These are phyloP conservation scores for Tragelaphus strepsiceros DNA, from an alignment of 2,113 vertebrate genomes.

Conservation along the genomic window DNA sequence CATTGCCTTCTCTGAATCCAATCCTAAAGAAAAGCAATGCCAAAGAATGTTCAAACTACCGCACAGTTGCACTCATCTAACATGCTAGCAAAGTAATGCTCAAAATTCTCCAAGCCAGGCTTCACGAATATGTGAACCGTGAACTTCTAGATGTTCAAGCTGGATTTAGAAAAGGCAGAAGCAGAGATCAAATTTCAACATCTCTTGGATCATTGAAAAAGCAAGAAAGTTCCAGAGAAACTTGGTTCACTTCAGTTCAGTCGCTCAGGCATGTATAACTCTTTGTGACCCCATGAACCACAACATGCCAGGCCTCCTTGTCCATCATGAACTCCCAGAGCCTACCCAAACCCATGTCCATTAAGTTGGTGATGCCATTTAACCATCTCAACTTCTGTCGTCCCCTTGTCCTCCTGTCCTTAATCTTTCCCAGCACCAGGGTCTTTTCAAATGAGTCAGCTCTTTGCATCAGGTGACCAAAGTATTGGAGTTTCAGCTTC, in stretches of 20 bases:
- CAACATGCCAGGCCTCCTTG: not conserved
- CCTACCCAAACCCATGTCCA: not conserved
- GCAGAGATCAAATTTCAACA: not conserved
- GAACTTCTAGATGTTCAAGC: not conserved
- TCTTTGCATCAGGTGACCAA: not conserved
- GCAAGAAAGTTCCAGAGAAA: not conserved
- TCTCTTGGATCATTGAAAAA: not conserved
- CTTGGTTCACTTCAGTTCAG: not conserved
- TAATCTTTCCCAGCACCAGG: not conserved
- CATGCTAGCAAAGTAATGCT: not conserved
- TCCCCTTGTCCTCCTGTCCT: not conserved
- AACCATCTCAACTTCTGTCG: not conserved
- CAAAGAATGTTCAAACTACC: not conserved
- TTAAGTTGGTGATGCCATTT: not conserved
- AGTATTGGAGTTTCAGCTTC: not conserved
- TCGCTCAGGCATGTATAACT: not conserved
- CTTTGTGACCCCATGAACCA: not conserved
- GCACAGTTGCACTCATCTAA: not conserved
- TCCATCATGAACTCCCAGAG: not conserved
- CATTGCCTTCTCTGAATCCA: not conserved
- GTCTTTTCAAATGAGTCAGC: not conserved
- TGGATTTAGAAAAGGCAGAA: not conserved
- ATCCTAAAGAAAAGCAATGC: not conserved
- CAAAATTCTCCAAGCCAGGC: not conserved
- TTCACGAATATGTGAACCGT: rapidly evolving